phyloP scores from a whole-genome alignment of 2,888 invertebrate species.

The Serrognathus titanus region DNA sequence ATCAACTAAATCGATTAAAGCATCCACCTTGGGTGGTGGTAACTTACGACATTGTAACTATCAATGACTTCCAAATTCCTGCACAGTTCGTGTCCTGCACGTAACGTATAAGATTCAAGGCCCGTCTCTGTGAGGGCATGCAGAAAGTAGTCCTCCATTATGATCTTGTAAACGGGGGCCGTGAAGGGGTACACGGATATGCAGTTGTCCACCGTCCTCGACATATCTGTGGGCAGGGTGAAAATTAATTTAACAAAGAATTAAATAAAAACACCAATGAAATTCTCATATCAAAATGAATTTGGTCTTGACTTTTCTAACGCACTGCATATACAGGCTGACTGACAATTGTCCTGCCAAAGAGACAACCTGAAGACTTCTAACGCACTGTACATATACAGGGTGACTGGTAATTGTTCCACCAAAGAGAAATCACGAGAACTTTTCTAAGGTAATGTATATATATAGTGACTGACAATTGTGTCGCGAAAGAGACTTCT shows the following conservation, averaged over 20 bases:
- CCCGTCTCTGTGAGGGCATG: conserved; percentile 74
- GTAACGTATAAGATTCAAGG: conserved; percentile 70
- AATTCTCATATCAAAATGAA: not conserved
- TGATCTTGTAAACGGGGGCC: conserved; percentile 63
- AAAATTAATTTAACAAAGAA: too few relatives aligned
- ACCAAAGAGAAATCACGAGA: too few relatives aligned
- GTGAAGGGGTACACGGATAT: conserved; percentile 70
- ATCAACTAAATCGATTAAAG: not conserved
- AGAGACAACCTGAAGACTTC: too few relatives aligned
- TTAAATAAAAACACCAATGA: conserved; percentile 1
- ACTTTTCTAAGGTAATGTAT: too few relatives aligned
- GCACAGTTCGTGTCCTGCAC: conserved; percentile 61
- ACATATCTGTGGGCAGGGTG: conserved; percentile 29
- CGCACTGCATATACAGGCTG: too few relatives aligned
- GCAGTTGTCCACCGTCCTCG: conserved; percentile 48
- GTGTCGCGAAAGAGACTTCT: too few relatives aligned
- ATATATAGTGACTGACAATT: too few relatives aligned
- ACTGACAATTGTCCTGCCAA: too few relatives aligned
- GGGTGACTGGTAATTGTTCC: too few relatives aligned
- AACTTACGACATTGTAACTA: conserved; percentile 45
- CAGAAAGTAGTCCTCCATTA: conserved; percentile 64
- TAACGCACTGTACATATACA: too few relatives aligned
- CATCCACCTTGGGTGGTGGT: not conserved
- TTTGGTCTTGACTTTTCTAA: too few relatives aligned
- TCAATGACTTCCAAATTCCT: conserved; percentile 51